Base-by-base conservation (phyloP, 2,888 invertebrate species). In the Xylota segnis region DNA sequence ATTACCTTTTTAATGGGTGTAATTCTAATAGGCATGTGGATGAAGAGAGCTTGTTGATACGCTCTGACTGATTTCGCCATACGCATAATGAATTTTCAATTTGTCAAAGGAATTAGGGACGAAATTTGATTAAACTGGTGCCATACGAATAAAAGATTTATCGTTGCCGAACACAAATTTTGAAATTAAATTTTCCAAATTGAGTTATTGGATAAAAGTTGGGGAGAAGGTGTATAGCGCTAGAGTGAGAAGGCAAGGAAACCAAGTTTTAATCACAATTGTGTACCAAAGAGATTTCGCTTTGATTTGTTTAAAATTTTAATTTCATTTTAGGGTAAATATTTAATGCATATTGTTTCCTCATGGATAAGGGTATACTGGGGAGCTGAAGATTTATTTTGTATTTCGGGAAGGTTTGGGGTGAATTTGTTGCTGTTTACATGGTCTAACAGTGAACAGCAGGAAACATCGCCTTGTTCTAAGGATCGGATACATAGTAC, bases 111-210 rank as follows among this genome's bases (percentile, higher is more conserved):
- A 52, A 52, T 52, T 23, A 12, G 27, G 52, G 52, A 27, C 27
- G 12, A 52, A 27, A n/a, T 27, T 52, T 52, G 52, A 52, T 52
- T 52, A 52, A 52, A 52, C 16, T 27, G 23, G 27, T 27, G 52
- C 27, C 27, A 52, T 52, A 27, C 12, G 27, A 27, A 16, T 52
- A 12, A 16, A 16, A 18, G 45, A 27, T 52, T 52, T 27, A 52
- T 52, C 27, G 23, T 12, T 52, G 52, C 27, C 5, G 12, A 23
- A 52, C 52, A 27, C 10, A 23, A 52, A 52, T 52, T 52, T 52
- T 52, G 52, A 6, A 52, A 27, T 52, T 12, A 27, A 52, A 27
- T 52, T 52, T 52, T n/a, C 23, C 12, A 52, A 52, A 52, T 52
- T 27, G 52, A 52, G 52, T 23, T 52, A 52, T 52, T 52, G 52